Base-by-base conservation (phyloP, 2,113 vertebrate genomes). In the Crypturellus undulatus region DNA sequence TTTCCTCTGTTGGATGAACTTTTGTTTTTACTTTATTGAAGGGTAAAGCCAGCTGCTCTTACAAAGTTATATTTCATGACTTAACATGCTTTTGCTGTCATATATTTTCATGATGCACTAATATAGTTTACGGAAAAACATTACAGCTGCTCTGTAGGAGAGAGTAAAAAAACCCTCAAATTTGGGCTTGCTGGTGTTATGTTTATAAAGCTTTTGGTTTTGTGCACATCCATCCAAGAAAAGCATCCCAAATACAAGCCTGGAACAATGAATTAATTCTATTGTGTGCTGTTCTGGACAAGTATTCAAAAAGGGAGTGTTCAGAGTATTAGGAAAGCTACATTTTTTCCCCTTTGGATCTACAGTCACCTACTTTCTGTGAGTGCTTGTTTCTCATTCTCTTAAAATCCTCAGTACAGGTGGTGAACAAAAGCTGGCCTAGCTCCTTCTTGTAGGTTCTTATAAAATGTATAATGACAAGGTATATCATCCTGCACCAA, bases 201-300 rank as follows among this genome's bases (percentile, higher is more conserved):
- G 18, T 32, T 79, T 52, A 30, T 72, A 86, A 79, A 93, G 64
- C 34, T 8, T 63, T 26, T 4, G 1, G 0, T 83, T 36, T 76
- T 32, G 16, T 52, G 47, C 56, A 77, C 52, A 8, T 60, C 3
- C 12, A 59, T 77, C 10, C 14, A 11, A 58, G 84, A 42, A 42
- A 32, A 64, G 19, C 26, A 32, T 59, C 51, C 18, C 21, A 56
- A 36, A 14, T 28, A 36, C 47, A 71, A 88, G 30, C 73, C 59
- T 77, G 80, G 89, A 62, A 85, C 62, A 58, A 54, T 73, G 82
- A 94, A 54, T 86, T 70, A n/a, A 75, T 86, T 88, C 59, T 85
- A 40, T 3, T 69, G 26, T 47, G 17, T 19, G 34, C 28, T 28
- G 32, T 65, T 82, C 47, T 5, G 54, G 43, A 20, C 38, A 6